Base-by-base conservation (phyloP, 2,113 vertebrate genomes). In the Hemichromis elongatus region DNA sequence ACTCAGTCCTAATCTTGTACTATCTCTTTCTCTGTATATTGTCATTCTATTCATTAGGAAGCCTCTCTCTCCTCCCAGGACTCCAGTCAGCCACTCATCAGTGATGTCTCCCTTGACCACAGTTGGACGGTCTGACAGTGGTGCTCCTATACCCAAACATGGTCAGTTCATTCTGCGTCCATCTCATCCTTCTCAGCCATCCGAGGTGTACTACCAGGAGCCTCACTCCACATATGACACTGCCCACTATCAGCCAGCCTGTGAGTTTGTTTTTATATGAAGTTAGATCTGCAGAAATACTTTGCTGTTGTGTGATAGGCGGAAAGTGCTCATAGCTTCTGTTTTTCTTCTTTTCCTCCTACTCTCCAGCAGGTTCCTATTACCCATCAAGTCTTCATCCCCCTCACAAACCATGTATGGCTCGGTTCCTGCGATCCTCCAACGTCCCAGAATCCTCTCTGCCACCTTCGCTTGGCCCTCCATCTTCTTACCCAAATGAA, bases 151-250 rank as follows among this genome's bases (percentile, higher is more conserved):
- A 87, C 95, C 96, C 88, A 97, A 98, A 95, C 96, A 96, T 80
- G 96, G 96, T 89, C 95, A 96, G 1, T 97, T 97, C 87, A 92
- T 97, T 85, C 89, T 96, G 88, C 97, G 97, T 90, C 95, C 96
- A 80, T 95, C 97, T 24, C 98, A 98, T 93, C 96, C 96, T 83
- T 95, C 97, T 63, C 94, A 93, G 63, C 96, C 96, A 50, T 97
- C 97, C 61, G 98, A 99, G 92, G 95, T 97, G 26, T 97, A 97
- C 95, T 98, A 97, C 95, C 97, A 97, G 95, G 98, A 99, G 78
- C 95, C 96, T 83, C 96, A 96, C 86, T 92, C 97, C 86, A 95
- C 96, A 1, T 98, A 97, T 14, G 97, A 99, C 85, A 90, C 97
- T 8, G 94, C 95, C 28, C 96, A 97, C 56, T 98, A 97, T 92